Base-by-base conservation (phyloP, 2,888 invertebrate species). In the Apotomis capreana region DNA sequence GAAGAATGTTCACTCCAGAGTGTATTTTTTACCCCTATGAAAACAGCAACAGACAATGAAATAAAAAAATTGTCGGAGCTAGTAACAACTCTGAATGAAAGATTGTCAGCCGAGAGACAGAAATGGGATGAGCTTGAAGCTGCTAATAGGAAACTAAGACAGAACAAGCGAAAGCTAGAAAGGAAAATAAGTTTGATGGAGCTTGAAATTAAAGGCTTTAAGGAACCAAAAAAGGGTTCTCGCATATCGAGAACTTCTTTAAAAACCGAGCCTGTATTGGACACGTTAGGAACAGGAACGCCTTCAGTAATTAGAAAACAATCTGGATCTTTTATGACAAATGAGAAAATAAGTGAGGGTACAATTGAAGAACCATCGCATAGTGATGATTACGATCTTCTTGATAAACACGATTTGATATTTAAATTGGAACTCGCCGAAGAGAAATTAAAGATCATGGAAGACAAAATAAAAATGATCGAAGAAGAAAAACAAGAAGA, bases 381-480 rank as follows among this genome's bases (percentile, higher is more conserved):
- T 15, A 76, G 77, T 1, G 88, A 88, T 46, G 80, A 71, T 40
- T 81, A 83, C 37, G 90, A 89, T n/a, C 69, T 70, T 58, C 76
- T 90, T 5, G 91, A 91, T 62, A 89, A 85, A 80, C 92, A 92
- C 44, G 91, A 89, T 69, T 78, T 93, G 9, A 90, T 87, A 81
- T 92, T 83, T 76, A 93, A 89, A 79, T 82, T 96, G 68, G 95
- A 95, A 81, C 84, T 96, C 69, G 93, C 95, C 0, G 94, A 95
- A 79, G 96, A 96, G 84, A 95, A 95, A 78, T 90, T 95, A 57
- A 94, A 95, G 81, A 94, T 95, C 15, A 87, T 96, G 82, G 94
- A 95, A 81, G 94, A 95, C 57, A 94, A 95, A 81, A 82, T 96
- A 54, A 94, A 94, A 79, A 95, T 95, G 82, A 91, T 95, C 49